A percentile compares a stretch with the other conserved stretches of the same genome.
Evolutionary conservation across 2,888 invertebrate species (phyloP).

Genomic region (Opisthograptis luteolata): DNA sequence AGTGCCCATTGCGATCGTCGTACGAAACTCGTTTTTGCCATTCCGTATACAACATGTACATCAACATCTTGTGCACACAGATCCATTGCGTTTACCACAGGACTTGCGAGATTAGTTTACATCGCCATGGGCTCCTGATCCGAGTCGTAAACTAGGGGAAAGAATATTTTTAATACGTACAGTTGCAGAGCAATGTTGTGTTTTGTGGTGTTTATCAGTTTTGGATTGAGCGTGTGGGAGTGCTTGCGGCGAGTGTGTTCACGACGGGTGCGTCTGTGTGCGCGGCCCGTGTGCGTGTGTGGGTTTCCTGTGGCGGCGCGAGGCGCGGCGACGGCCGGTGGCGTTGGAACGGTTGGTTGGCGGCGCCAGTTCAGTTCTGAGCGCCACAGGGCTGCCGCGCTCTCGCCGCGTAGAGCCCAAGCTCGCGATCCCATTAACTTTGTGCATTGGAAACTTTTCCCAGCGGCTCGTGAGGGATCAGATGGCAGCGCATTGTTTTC

Average conservation of each 20-base stretch:
- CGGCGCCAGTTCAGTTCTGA: conserved; percentile 73
- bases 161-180: conserved; percentile 61
- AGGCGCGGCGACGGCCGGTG: conserved; percentile 58
- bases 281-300: conserved; percentile 50
- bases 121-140: conserved; percentile 30
- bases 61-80: conserved; percentile 26
- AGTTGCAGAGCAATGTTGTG: conserved; percentile 72
- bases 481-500: conserved; percentile 55
- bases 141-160: conserved; percentile 43
- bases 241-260: conserved; percentile 45
- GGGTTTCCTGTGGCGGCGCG: conserved; percentile 68
- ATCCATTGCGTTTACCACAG: conserved; percentile 22
- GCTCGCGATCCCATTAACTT: conserved; percentile 78
- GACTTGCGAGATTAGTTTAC: conserved; percentile 15
- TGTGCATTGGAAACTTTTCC: conserved; percentile 83
- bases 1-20: conserved; percentile 41
- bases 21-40: conserved; percentile 41
- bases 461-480: conserved; percentile 63
- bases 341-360: no score
- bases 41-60: conserved; percentile 28
- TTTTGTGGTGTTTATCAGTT: conserved; percentile 80
- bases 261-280: conserved; percentile 45
- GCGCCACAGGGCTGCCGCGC: conserved; percentile 74
- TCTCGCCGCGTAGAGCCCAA: conserved; percentile 64
- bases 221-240: conserved; percentile 50